Conservation (phyloP, 2,797 vertebrate species). For the Lepilemur ruficaudatus region DNA sequence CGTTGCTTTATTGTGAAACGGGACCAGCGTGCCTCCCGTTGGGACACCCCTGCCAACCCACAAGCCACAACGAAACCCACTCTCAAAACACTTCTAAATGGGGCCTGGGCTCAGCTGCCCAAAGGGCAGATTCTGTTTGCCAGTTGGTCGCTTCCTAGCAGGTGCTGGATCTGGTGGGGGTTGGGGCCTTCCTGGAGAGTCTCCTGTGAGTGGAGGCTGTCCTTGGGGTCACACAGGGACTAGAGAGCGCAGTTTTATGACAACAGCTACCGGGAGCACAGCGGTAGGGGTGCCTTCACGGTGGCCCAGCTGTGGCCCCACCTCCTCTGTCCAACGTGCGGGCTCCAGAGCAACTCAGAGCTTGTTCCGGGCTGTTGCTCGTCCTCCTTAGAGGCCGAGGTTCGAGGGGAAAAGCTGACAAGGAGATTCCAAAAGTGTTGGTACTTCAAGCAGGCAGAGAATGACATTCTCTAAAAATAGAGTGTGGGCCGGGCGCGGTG, state of each 20-base stretch:
- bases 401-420: background rate
- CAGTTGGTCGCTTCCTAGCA: background rate
- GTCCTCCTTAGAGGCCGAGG: background rate
- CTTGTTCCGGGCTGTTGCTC: background rate
- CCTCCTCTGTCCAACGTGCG: too few relatives aligned
- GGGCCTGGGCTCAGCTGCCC: constrained; percentile 18
- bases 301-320: too few relatives aligned
- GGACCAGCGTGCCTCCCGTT: background rate
- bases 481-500: too few relatives aligned
- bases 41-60: background rate
- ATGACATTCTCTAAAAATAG: background rate
- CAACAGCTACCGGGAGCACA: background rate
- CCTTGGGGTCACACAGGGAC: background rate
- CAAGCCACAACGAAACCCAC: background rate
- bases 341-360: background rate
- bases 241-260: background rate
- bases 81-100: background rate
- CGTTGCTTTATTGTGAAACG: background rate
- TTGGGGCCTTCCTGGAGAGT: background rate
- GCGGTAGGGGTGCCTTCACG: background rate
- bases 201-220: background rate
- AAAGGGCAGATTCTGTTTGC: background rate
- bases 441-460: background rate
- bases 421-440: background rate
- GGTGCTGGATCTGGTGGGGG: background rate